Percentiles rank a stretch among this genome's conserved stretches.
Evolutionary conservation across 2,888 invertebrate genomes (phyloP).

Genomic region (Antheraea yamamai): DNA sequence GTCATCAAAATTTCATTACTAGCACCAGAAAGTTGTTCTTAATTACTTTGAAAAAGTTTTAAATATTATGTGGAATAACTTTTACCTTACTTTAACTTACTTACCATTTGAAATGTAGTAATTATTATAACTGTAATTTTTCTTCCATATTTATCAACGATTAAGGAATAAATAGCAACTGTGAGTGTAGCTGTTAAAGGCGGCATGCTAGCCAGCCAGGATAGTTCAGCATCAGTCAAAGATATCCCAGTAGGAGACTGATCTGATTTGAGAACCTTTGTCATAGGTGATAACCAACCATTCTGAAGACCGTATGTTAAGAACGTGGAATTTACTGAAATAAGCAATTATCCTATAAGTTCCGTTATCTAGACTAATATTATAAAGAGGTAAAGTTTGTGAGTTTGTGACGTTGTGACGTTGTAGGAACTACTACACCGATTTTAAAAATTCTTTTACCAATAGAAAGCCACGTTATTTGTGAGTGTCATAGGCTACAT

Average conservation of each 20-base stretch:
- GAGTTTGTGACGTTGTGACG: too few species aligned
- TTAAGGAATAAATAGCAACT: constrained; percentile 58
- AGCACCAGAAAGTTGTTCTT: background rate
- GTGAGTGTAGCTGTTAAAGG: constrained; percentile 63
- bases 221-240: constrained; percentile 57
- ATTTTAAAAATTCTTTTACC: too few species aligned
- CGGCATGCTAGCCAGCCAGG: constrained; percentile 70
- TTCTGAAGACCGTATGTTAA: constrained; percentile 67
- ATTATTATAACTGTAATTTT: constrained; percentile 64
- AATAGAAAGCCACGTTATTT: too few species aligned
- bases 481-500: too few species aligned
- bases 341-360: background rate
- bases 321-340: constrained; percentile 61
- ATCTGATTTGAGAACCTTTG: constrained; percentile 56
- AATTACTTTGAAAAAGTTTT: background rate
- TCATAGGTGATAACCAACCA: constrained; percentile 73
- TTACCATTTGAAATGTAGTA: constrained; percentile 68
- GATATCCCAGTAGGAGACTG: constrained; percentile 54
- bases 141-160: constrained; percentile 67
- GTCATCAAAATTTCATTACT: background rate
- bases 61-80: background rate
- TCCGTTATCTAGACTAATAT: background rate
- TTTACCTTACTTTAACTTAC: constrained; percentile 31
- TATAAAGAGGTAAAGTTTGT: too few species aligned
- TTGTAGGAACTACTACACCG: too few species aligned